phyloP scores from a whole-genome alignment of 2,113 vertebrate species.

The Dascyllus trimaculatus region DNA sequence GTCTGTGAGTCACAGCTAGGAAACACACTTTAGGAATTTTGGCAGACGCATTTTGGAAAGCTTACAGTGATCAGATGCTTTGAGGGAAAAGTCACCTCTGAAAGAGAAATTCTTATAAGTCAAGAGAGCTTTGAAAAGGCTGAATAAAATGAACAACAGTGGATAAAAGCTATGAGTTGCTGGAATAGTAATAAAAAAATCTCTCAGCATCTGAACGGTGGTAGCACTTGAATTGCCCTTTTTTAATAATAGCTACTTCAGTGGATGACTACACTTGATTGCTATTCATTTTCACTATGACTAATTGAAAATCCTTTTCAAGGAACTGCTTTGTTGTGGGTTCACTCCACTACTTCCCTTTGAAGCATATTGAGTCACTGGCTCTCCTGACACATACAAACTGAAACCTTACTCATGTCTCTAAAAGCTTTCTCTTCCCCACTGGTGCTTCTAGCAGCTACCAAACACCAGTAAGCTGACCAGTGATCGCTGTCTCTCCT shows the following conservation, averaged over 20 bases:
- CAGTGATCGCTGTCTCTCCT: conserved; percentile 30
- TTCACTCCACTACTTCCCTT: conserved; percentile 27
- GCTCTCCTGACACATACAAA: conserved; percentile 53
- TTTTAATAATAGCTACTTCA: conserved; percentile 35
- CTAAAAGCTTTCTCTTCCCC: conserved; percentile 58
- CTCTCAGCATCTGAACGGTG: conserved; percentile 1
- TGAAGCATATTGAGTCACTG: conserved; percentile 33
- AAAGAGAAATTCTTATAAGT: conserved; percentile 30
- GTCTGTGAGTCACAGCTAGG: conserved; percentile 59
- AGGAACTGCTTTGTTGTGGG: conserved; percentile 19
- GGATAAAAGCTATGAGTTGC: conserved; percentile 6
- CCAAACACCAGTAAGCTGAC: conserved; percentile 39
- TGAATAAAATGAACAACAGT: conserved; percentile 10
- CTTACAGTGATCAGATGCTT: conserved; percentile 48
- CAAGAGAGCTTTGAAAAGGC: conserved; percentile 16
- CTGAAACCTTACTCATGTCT: conserved; percentile 51
- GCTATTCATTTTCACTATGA: conserved; percentile 47
- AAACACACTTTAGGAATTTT: conserved; percentile 64
- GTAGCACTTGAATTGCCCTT: background rate
- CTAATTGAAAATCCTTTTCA: conserved; percentile 21
- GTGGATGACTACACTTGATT: conserved; percentile 23
- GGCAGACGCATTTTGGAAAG: conserved; percentile 59
- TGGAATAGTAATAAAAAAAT: conserved; percentile 20
- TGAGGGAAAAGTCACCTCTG: conserved; percentile 28
- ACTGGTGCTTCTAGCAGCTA: conserved; percentile 45